phyloP scores from a whole-genome alignment of 2,888 invertebrate species.

The Nomada ferruginata region DNA sequence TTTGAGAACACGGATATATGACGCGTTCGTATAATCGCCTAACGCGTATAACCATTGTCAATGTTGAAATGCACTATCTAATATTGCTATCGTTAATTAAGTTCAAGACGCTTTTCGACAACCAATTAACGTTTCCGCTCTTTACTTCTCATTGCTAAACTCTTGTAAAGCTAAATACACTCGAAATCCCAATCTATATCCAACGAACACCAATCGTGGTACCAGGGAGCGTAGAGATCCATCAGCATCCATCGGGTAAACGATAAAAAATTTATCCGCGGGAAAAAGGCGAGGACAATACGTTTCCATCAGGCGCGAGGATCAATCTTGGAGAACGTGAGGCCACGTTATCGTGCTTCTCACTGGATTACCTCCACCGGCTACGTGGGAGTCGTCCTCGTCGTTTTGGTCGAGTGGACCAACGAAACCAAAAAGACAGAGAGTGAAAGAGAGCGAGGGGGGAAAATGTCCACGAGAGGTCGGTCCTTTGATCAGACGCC shows the following conservation, averaged over 20 bases:
- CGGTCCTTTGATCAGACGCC: conserved; percentile 73
- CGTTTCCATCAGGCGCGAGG: conserved; percentile 53
- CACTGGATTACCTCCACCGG: conserved; percentile 48
- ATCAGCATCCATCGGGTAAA: conserved; percentile 40
- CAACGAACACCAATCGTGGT: background rate
- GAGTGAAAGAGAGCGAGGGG: conserved; percentile 13
- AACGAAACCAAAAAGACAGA: background rate
- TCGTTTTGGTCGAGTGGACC: conserved; percentile 32
- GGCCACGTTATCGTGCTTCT: conserved; percentile 56
- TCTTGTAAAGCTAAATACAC: too few relatives aligned
- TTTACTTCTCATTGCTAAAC: too few relatives aligned
- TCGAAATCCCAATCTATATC: background rate
- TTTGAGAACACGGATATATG: too few relatives aligned
- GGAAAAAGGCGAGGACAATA: conserved; percentile 34
- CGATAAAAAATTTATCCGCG: conserved; percentile 52
- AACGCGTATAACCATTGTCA: too few relatives aligned
- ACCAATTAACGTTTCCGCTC: too few relatives aligned
- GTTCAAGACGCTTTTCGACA: too few relatives aligned
- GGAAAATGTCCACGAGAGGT: conserved; percentile 60
- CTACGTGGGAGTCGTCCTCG: conserved; percentile 60
- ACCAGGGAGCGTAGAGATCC: conserved; percentile 10
- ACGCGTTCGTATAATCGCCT: too few relatives aligned
- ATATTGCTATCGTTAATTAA: too few relatives aligned
- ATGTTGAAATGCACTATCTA: too few relatives aligned
- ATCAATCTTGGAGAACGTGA: conserved; percentile 67